phyloP scores from a whole-genome alignment of 2,113 vertebrate species.

The Cebidichthys violaceus region DNA sequence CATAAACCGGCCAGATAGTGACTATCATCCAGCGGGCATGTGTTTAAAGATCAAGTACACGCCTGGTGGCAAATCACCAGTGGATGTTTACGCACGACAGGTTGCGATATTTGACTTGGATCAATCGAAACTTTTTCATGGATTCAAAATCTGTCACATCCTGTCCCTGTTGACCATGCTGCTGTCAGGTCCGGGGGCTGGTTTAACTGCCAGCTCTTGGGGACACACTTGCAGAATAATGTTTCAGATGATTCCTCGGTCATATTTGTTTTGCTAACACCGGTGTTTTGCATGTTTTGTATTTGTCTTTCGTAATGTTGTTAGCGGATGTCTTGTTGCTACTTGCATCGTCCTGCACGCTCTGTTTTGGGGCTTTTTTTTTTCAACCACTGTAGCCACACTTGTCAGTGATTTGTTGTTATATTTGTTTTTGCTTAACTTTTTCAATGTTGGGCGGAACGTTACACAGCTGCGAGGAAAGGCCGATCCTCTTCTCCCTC shows the following conservation, averaged over 20 bases:
- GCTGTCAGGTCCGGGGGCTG: conserved; percentile 20
- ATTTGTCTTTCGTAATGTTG: not conserved
- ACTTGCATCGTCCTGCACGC: not conserved
- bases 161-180: conserved; percentile 63
- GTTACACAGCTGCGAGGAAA: conserved; percentile 51
- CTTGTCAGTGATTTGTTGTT: conserved; percentile 54
- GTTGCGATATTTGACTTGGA: conserved; percentile 33
- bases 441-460: conserved; percentile 65
- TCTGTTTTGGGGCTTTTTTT: conserved; percentile 17
- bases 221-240: not conserved
- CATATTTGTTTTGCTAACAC: not conserved
- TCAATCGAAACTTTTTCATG: conserved; percentile 63
- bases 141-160: conserved; percentile 71
- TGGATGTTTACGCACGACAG: not conserved
- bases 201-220: not conserved
- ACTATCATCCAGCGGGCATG: not conserved
- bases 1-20: conserved; percentile 18
- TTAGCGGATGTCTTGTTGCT: not conserved
- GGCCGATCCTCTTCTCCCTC: conserved; percentile 41
- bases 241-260: not conserved
- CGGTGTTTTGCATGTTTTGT: conserved; percentile 10
- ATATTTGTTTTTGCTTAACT: conserved; percentile 62
- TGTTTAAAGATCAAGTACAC: not conserved
- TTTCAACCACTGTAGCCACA: conserved; percentile 36
- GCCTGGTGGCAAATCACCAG: not conserved